A percentile compares a stretch with the other conserved stretches of the same genome.
Conservation (phyloP, 2,888 invertebrate genomes). For the Taenaris catops region DNA sequence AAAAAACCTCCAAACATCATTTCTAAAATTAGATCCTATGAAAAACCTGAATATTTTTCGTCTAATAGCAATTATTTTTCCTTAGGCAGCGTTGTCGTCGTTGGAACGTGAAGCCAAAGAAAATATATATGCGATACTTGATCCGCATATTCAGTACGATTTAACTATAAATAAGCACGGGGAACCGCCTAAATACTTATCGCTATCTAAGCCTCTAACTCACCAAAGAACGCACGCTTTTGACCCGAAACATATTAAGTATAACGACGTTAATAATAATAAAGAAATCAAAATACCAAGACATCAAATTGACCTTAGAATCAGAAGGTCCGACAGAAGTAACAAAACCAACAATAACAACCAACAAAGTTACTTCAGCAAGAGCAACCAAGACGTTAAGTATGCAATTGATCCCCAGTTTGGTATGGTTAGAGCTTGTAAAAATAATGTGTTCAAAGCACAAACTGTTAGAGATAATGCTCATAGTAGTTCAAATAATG, state of each 20-base stretch:
- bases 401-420: slow-evolving; percentile 63
- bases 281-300: slow-evolving; percentile 47
- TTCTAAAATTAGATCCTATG: too few relatives aligned
- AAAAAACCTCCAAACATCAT: too few relatives aligned
- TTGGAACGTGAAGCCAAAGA: slow-evolving; percentile 78
- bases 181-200: slow-evolving; percentile 73
- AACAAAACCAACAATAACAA: slow-evolving; percentile 35
- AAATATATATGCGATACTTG: slow-evolving; percentile 76
- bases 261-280: slow-evolving; percentile 54
- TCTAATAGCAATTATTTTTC: slow-evolving; percentile 26
- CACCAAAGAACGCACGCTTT: slow-evolving; percentile 73
- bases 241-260: slow-evolving; percentile 46
- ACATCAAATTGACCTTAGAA: slow-evolving; percentile 51
- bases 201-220: slow-evolving; percentile 71
- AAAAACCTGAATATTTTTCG: too few relatives aligned
- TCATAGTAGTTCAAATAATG: slow-evolving; percentile 37
- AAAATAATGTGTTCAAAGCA: slow-evolving; percentile 29
- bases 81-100: slow-evolving; percentile 68
- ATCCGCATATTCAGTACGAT: slow-evolving; percentile 77
- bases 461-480: slow-evolving; percentile 39
- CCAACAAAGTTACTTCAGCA: slow-evolving; percentile 43
- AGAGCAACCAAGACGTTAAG: slow-evolving; percentile 62
- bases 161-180: slow-evolving; percentile 75
- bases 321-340: slow-evolving; percentile 53
- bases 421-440: slow-evolving; percentile 38